Evolutionary conservation across 2,113 vertebrate species (phyloP), one percentile per base, ranked within the genome.

Genomic region (Macrotus californicus): DNA sequence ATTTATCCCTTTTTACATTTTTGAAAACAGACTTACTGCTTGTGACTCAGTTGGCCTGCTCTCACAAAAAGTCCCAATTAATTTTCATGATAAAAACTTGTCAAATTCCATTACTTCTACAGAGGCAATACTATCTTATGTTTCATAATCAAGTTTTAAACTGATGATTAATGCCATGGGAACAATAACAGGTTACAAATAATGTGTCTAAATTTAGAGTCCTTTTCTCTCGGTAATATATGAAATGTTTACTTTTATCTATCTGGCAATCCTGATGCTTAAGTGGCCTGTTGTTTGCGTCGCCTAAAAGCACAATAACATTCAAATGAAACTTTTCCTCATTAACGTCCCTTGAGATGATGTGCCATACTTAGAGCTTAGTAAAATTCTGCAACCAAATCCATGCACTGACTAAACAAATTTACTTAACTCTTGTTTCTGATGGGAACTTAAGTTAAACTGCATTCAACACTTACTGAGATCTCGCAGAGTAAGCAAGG

Each of bases 141-240:
- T 87, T 89, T 67, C 50, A 88, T 82, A 91, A 81, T 46, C 41
- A 93, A 91, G 91, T 80, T 59, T 92, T 87, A 95, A 96, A 43
- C 46, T 77, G 16, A 86, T 83, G 36, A 87, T 89, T 94, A 75
- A 92, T 67, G n/a, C 29, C 39, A 59, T 48, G 4, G 48, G n/a
- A 72, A 84, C 61, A 94, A 73, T 0, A 87, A 31, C 29, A 93
- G 29, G 22, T 81, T 94, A 72, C 87, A 97, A 91, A 64, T 82
- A 91, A 79, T 13, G 13, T 81, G 31, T 84, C 16, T 64, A 48
- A 84, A 79, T 93, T 61, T 92, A 64, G 87, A 54, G 76, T 59
- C 41, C 14, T 80, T 93, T 90, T 91, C 54, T 4, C 31, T 89
- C 92, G 79, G 76, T 41, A 87, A 12, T 76, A 7, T 66, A 41